Conservation (phyloP, 2,797 vertebrate species). For the Danio albolineatus region DNA sequence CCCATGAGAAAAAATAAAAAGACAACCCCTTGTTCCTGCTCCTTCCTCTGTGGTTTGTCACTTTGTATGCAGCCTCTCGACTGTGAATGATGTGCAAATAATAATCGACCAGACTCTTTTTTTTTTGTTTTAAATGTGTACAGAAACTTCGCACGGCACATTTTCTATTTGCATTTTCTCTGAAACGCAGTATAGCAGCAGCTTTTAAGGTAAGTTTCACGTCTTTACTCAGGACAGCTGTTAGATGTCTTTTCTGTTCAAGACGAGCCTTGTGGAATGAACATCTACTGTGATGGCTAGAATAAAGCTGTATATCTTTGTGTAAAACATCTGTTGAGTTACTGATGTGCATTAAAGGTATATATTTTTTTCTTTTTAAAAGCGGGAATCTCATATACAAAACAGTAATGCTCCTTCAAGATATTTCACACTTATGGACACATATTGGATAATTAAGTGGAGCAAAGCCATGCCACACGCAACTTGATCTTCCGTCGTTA, state of each 20-base stretch:
- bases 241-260: neutral
- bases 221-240: neutral
- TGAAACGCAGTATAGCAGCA: neutral
- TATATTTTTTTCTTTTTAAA: too few species aligned
- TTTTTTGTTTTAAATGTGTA: neutral
- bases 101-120: neutral
- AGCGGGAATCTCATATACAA: too few species aligned
- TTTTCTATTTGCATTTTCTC: neutral
- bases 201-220: neutral
- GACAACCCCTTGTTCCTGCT: neutral
- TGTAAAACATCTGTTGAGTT: too few species aligned
- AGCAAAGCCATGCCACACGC: too few species aligned
- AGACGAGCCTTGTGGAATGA: neutral
- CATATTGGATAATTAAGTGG: too few species aligned
- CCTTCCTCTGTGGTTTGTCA: conserved; percentile 26
- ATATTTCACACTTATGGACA: too few species aligned
- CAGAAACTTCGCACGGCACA: neutral
- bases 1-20: neutral
- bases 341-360: too few species aligned
- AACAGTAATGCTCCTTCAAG: too few species aligned
- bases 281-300: too few species aligned
- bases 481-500: too few species aligned
- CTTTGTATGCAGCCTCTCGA: neutral
- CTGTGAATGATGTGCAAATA: neutral
- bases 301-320: too few species aligned